Base-by-base conservation (phyloP, 1,140 invertebrate genomes). In the Streblospio benedicti region DNA sequence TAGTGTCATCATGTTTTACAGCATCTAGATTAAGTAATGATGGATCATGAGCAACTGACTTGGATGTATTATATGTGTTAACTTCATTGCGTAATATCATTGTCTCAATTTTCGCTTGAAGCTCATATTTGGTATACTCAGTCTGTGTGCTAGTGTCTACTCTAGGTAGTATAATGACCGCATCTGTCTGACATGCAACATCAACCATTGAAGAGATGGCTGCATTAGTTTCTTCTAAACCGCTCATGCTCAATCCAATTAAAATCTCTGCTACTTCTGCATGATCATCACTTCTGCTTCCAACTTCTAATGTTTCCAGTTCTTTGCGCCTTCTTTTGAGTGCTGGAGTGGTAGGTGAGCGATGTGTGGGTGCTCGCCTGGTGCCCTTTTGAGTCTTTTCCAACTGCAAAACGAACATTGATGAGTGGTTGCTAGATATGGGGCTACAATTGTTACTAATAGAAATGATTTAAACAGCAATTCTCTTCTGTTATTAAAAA, bases 1-100 rank as follows among this genome's bases (percentile, higher is more conserved):
- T 57, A 14, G 38, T 57, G 20, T 33, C 54, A 35, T 57, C 54
- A 25, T 23, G 20, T 57, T 57, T 57, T 14, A 47, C 25, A 25
- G 3, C 33, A 1, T 57, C 16, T 4, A 57, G 20, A 57, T 3
- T 14, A 25, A 57, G 33, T 20, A 38, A 20, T 57, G 54, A n/a
- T 55, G 2, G 5, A 41, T 41, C 4, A 4, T 57, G 25, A 2
- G 14, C 38, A 1, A 2, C 54, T 14, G 20, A 9, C 38, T 43
- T 23, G 20, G 1, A 27, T 43, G n/a, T 6, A 38, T 47, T 20
- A 23, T n/a, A n/a, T 44, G 35, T 4, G 53, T 44, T 44, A 18
- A 44, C 23, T 47, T 9, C 45, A 47, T 47, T 47, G 4, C 45
- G 45, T 4, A 47, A 3, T 47, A 18, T 47, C 45, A 9, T 47